Conservation (phyloP, 1,140 invertebrate genomes). For the Drosophila kanapiae region DNA sequence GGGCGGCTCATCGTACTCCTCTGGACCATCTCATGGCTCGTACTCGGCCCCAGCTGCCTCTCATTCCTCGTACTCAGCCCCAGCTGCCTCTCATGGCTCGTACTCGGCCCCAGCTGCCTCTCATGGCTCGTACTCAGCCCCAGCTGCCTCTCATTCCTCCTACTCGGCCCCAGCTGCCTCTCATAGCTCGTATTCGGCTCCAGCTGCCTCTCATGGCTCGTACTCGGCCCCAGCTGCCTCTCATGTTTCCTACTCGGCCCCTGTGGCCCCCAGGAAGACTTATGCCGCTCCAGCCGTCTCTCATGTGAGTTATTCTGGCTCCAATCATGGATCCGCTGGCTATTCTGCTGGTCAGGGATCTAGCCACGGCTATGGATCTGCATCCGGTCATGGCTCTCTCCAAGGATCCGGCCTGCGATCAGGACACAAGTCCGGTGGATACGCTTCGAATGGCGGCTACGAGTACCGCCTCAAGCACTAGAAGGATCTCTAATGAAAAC, state of each 20-base stretch:
- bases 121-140: background rate
- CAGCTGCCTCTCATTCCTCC: constrained; percentile 2
- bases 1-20: background rate
- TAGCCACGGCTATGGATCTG: constrained; percentile 19
- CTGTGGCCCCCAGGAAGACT: constrained; percentile 13
- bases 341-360: constrained; percentile 9
- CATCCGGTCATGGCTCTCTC: constrained; percentile 7
- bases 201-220: constrained; percentile 10
- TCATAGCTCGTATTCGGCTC: constrained; percentile 28
- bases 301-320: constrained; percentile 30
- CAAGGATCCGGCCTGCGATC: constrained; percentile 21
- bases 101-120: constrained; percentile 32
- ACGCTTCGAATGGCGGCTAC: constrained; percentile 63
- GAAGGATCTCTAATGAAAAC: constrained; percentile 20
- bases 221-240: constrained; percentile 18
- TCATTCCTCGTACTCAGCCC: constrained; percentile 8
- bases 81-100: background rate
- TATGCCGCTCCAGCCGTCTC: constrained; percentile 42
- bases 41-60: constrained; percentile 23
- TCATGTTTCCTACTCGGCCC: constrained; percentile 14
- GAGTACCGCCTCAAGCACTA: constrained; percentile 60
- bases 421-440: constrained; percentile 24
- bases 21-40: constrained; percentile 21
- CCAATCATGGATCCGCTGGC: constrained; percentile 28
- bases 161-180: constrained; percentile 24